These are phyloP conservation scores for Aporophyla nigra DNA, from an alignment of 2,888 invertebrate genomes.

Conservation along the genomic window DNA sequence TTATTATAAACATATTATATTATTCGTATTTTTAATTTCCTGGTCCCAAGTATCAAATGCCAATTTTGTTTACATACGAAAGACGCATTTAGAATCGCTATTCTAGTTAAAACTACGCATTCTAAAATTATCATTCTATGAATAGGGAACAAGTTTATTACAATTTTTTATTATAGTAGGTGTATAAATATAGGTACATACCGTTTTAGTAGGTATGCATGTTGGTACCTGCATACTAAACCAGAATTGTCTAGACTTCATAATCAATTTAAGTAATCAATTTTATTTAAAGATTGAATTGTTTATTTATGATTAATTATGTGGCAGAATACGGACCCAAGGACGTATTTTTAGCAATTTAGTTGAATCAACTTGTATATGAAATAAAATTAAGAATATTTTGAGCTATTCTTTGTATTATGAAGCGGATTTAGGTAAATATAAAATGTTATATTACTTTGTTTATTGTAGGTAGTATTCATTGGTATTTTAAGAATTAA, in stretches of 20 bases:
- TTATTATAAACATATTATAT: too few species aligned
- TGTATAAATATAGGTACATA: neutral
- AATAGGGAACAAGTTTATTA: neutral
- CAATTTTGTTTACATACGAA: too few species aligned
- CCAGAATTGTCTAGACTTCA: neutral
- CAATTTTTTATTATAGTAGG: neutral
- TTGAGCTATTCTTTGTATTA: neutral
- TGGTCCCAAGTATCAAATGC: too few species aligned
- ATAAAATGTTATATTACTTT: neutral
- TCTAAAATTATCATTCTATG: constrained; percentile 5
- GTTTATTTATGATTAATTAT: neutral
- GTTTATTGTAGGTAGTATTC: neutral
- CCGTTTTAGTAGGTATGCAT: too few species aligned
- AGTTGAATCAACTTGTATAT: too few species aligned
- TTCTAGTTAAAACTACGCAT: neutral
- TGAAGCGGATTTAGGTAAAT: neutral
- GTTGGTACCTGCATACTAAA: neutral
- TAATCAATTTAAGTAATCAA: neutral
- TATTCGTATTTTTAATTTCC: too few species aligned
- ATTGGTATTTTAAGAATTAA: neutral
- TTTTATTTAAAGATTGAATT: too few species aligned
- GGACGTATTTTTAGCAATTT: neutral
- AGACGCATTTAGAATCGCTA: neutral
- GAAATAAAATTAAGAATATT: neutral
- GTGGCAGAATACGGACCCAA: neutral